phyloP scores from a whole-genome alignment of 2,797 vertebrate genomes.

The Psittacula derbiana region DNA sequence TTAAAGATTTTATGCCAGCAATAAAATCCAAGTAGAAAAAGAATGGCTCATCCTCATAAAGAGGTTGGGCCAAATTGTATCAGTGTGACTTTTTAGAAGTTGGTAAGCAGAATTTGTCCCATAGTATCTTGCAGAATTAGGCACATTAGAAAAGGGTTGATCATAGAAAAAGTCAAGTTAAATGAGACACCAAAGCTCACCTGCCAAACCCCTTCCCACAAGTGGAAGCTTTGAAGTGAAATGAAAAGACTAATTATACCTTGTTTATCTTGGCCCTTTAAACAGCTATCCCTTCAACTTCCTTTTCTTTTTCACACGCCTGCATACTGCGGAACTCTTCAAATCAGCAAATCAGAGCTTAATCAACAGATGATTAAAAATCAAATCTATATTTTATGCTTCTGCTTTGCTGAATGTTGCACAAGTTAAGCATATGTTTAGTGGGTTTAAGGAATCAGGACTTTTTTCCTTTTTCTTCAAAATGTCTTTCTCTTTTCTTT shows the following conservation, averaged over 20 bases:
- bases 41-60: not conserved
- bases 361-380: conserved; percentile 8
- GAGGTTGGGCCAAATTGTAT: not conserved
- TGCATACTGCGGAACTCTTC: not conserved
- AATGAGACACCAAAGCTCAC: not conserved
- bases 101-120: not conserved
- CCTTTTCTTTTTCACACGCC: not conserved
- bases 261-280: conserved; percentile 32
- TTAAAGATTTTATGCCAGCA: not conserved
- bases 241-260: conserved; percentile 8
- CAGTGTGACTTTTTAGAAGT: not conserved
- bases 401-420: not conserved
- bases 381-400: not conserved
- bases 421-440: not conserved
- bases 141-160: not conserved
- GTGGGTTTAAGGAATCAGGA: not conserved
- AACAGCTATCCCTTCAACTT: not conserved
- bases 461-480: not conserved
- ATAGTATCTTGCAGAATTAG: not conserved
- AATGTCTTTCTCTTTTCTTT: not conserved
- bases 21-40: conserved; percentile 35
- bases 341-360: not conserved
- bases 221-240: conserved; percentile 24
- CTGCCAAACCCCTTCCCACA: conserved; percentile 19
- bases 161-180: not conserved